phyloP scores from a whole-genome alignment of 2,797 vertebrate genomes.

The Gadopsis marmoratus region DNA sequence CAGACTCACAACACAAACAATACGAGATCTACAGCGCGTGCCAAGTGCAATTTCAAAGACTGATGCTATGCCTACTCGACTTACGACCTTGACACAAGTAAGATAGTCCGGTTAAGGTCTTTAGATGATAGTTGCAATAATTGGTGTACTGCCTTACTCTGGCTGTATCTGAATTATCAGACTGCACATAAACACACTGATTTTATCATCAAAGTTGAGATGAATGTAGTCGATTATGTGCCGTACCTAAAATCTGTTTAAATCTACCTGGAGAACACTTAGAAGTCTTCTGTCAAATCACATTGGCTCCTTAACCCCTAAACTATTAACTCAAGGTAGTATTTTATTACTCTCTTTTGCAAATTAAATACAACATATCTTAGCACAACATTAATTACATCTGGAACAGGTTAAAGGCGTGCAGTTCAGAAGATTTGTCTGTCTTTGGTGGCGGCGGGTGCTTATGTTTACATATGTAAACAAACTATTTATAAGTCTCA shows the following conservation, averaged over 20 bases:
- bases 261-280: constrained; percentile 4
- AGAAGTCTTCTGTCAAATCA: constrained; percentile 6
- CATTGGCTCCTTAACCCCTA: constrained; percentile 7
- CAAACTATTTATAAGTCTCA: constrained; percentile 40
- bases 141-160: not conserved
- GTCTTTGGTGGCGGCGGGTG: constrained; percentile 8
- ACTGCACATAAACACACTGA: constrained; percentile 14
- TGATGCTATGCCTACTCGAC: not conserved
- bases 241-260: not conserved
- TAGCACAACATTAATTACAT: constrained; percentile 15
- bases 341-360: not conserved
- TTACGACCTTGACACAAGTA: constrained; percentile 28
- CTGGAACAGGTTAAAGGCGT: constrained; percentile 1
- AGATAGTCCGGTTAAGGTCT: constrained; percentile 31
- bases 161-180: constrained; percentile 13
- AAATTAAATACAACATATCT: not conserved
- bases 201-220: constrained; percentile 16
- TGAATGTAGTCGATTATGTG: constrained; percentile 35
- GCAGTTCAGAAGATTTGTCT: constrained; percentile 10
- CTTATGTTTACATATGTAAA: constrained; percentile 54
- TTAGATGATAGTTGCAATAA: constrained; percentile 24
- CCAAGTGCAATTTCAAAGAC: constrained; percentile 41
- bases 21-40: constrained; percentile 1
- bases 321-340: constrained; percentile 2
- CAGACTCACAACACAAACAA: constrained; percentile 35